Evolutionary conservation across 2,888 invertebrate genomes (phyloP), one percentile per base, ranked within the genome.

Genomic region (Bombylius major): DNA sequence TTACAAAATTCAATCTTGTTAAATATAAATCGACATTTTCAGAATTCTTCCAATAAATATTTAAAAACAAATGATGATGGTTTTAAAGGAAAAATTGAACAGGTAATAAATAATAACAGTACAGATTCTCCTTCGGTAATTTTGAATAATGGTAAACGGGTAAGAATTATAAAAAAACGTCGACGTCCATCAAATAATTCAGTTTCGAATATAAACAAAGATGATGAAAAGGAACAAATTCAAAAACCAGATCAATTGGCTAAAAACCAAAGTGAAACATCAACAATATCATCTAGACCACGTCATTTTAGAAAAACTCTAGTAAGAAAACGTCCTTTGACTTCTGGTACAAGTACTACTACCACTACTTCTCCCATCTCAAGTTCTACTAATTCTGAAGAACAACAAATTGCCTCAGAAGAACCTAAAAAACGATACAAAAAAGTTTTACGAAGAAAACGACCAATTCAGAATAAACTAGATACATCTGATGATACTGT

Each of bases 11-110:
- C 44, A 31, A 51, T 31, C 9, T 42, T 23, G 39, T 54, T 54
- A 54, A 70, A 70, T 70, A 69, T 67, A 67, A 70, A 67, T 67
- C 71, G 70, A 66, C 72, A 71, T 69, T 72, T 72, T 72, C 72
- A 72, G 72, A 72, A 42, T 46, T 50, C 36, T 14, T 14, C 34
- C 50, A 32, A 14, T 13, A 51, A 44, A 23, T 23, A 23, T 46
- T 46, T 31, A 33, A 46, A 45, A 39, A 50, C n/a, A 50, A 34
- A 14, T 45, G 50, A 31, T 46, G 39, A 55, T n/a, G 59, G 52
- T 60, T 60, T 62, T 65, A 63, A 59, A 59, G 58, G 57, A 50
- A 47, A 53, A 47, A 45, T 31, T 23, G 44, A 36, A 50, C 50
- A 6, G 36, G 13, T 36, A 23, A 23, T 23, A 23, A 23, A 23